Base-by-base conservation (phyloP, 2,888 invertebrate genomes). In the Endomychus coccineus region DNA sequence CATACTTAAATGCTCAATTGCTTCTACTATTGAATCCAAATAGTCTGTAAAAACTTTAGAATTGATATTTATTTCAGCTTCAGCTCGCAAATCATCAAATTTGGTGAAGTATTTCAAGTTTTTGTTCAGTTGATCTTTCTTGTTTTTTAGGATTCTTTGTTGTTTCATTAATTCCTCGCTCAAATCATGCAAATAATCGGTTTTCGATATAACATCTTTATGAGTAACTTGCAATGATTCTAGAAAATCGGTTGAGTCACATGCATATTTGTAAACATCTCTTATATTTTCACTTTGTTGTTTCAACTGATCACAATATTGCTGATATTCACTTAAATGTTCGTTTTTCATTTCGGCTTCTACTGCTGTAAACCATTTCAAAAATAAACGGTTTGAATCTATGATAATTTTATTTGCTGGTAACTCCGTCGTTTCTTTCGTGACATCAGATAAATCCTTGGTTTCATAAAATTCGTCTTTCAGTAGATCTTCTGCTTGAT, bases 141-240 rank as follows among this genome's bases (percentile, higher is more conserved):
- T 79, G 46, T 75, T 75, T 49, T 86, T 85, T 4, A 96, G 70
- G 50, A 83, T 78, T 32, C 79, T 81, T 69, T 94, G 94, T 58
- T 95, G 91, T 2, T 84, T 82, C 43, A 94, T 75, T 4, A 96
- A 69, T 56, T 94, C 87, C 56, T 95, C 92, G 62, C 95, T 95
- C 46, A 89, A 87, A 40, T 78, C 80, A 59, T 96, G 92, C 3
- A 96, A 68, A 0, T 90, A 86, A 60, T 87, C 90, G 0, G 95
- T 96, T 69, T 94, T 95, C 40, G 83, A 80, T 0, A 92, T 87
- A 0, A 95, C 94, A 57, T 84, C 77, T 34, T 82, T 76, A 58
- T 91, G 94, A 53, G 91, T 83, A 34, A 77, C 74, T 24, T 81
- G 76, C 1, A 96, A 65, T 23, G 77, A 74, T 24, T 76, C 70